Evolutionary conservation across 2,888 invertebrate species (phyloP), one percentile per base, ranked within the genome.

Genomic region (Lysandra coridon): DNA sequence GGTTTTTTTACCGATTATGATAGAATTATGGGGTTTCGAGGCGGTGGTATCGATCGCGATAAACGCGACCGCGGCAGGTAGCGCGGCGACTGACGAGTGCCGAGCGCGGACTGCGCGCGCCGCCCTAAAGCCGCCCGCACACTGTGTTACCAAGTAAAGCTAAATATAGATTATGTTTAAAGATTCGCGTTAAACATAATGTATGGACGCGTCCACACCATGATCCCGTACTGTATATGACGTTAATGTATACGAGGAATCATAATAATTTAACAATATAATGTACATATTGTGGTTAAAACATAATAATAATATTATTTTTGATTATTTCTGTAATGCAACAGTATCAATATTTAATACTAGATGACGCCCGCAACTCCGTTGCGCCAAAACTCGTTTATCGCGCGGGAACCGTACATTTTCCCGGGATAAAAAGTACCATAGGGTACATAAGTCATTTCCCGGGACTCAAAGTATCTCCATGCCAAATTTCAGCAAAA

Each of bases 81-180:
- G 85, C 88, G 94, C 93, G 94, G 93, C 94, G 92, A 95, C 95
- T 92, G 89, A 85, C 88, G 86, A 85, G 87, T 87, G 86, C 80
- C 82, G 81, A 81, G 80, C 81, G 81, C 82, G 83, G 81, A 83
- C 90, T 92, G 92, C 92, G 92, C 91, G 88, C 77, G 80, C 81
- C 84, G 81, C 86, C 49, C 74, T 49, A 37, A 75, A n/a, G 49
- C 75, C 5, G 75, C 30, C 14, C 33, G 30, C 76, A 76, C 76
- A 76, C 76, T 76, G 30, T 69, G 64, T 69, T 33, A 69, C 69
- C 69, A 69, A 33, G 69, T 33, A 69, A 14, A 14, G 33, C 69
- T 69, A 69, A 69, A 69, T 69, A 69, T 69, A 69, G 69, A 69
- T 69, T 69, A 69, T 17, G 33, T 69, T 37, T 69, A 69, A 69